Conservation (phyloP, 2,797 vertebrate species). For the Eulemur rubriventer region DNA sequence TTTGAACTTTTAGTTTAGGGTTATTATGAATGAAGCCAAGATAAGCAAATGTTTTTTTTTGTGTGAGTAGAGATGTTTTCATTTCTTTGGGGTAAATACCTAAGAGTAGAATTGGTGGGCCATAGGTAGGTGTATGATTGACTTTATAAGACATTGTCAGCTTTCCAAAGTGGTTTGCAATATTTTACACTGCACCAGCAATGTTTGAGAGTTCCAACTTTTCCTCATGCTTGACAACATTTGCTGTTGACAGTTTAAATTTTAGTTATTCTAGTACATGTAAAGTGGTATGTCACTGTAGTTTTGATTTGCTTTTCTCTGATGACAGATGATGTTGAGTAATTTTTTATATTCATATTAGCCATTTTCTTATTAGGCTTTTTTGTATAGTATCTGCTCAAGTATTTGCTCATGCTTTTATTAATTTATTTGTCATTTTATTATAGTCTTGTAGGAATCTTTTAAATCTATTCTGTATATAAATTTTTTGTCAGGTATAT, state of each 20-base stretch:
- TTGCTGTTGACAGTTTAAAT: neutral
- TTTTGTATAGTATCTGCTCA: neutral
- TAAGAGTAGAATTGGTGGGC: neutral
- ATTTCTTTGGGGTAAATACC: neutral
- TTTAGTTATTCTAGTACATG: neutral
- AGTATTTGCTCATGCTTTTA: neutral
- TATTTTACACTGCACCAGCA: neutral
- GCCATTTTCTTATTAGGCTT: neutral
- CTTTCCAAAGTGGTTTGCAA: neutral
- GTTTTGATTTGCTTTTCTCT: neutral
- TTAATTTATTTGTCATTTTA: conserved; percentile 20
- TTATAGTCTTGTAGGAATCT: neutral
- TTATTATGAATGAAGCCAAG: neutral
- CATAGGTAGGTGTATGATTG: neutral
- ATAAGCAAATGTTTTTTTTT: neutral
- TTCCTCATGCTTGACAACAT: neutral
- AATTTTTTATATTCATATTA: neutral
- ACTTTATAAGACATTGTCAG: neutral
- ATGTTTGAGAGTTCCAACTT: neutral
- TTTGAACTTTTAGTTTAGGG: neutral
- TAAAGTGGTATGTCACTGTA: neutral
- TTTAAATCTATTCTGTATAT: neutral
- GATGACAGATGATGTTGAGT: neutral
- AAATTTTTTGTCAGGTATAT: neutral
- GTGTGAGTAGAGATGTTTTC: neutral